Conservation (phyloP, 2,888 invertebrate species). For the Amphipyra tragopoginis region DNA sequence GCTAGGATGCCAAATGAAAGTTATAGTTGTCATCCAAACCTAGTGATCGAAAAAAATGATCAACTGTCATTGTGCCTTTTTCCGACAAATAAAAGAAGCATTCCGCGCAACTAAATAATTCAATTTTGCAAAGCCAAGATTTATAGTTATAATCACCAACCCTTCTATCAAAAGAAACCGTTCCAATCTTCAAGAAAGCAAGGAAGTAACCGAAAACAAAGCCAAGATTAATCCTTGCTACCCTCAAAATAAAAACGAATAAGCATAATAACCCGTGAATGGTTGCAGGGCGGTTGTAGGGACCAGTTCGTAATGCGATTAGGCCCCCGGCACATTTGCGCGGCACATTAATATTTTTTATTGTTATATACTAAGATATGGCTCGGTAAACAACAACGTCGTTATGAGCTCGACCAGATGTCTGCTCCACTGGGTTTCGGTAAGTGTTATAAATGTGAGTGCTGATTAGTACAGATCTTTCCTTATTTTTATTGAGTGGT, state of each 20-base stretch:
- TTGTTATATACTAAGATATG: conserved; percentile 82
- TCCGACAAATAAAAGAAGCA: too few species aligned
- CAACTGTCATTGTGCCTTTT: too few species aligned
- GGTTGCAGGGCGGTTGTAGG: conserved; percentile 72
- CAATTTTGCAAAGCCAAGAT: conserved; percentile 21
- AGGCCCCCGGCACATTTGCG: conserved; percentile 79
- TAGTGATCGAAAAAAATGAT: too few species aligned
- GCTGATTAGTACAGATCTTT: conserved; percentile 37
- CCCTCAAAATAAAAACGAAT: conserved; percentile 81
- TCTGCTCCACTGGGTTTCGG: conserved; percentile 47
- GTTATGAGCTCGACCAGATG: conserved; percentile 78
- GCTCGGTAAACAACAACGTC: conserved; percentile 82
- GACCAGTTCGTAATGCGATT: conserved; percentile 74
- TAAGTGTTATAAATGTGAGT: conserved; percentile 54
- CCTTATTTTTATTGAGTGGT: conserved; percentile 26
- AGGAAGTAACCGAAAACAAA: conserved; percentile 38
- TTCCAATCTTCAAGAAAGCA: conserved; percentile 41
- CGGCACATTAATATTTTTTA: conserved; percentile 87
- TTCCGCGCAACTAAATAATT: too few species aligned
- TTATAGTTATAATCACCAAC: conserved; percentile 50
- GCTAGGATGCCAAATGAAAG: too few species aligned
- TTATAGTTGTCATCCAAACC: too few species aligned
- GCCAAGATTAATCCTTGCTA: conserved; percentile 62
- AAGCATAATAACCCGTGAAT: conserved; percentile 87
- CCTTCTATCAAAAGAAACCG: conserved; percentile 40